Evolutionary conservation across 2,888 invertebrate species (phyloP).

Genomic region (Scaptodrosophila latifasciaeformis): DNA sequence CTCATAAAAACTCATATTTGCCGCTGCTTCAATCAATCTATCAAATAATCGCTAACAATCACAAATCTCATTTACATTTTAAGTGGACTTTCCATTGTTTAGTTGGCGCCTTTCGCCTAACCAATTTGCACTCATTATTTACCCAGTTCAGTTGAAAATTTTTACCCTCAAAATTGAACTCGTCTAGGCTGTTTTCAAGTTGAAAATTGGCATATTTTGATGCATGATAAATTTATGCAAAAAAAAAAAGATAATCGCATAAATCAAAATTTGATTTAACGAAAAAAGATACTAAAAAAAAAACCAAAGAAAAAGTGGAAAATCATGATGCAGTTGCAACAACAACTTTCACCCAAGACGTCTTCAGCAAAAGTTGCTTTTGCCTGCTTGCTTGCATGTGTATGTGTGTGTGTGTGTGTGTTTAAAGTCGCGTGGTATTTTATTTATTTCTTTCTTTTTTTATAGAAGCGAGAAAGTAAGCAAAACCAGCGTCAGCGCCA

Average conservation of each 20-base stretch:
- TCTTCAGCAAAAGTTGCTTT: not conserved
- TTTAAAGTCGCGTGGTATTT: not conserved
- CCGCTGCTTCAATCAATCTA: not conserved
- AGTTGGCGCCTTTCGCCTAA: slow-evolving; percentile 1
- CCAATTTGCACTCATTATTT: not conserved
- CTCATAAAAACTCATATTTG: too few relatives aligned
- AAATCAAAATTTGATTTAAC: slow-evolving; percentile 5
- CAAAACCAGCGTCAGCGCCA: too few relatives aligned
- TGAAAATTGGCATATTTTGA: slow-evolving; percentile 1
- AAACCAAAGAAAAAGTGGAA: slow-evolving; percentile 60
- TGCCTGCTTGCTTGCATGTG: not conserved
- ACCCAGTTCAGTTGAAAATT: too few relatives aligned
- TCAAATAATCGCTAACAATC: not conserved
- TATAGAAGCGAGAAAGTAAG: slow-evolving; percentile 8
- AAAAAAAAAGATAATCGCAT: not conserved
- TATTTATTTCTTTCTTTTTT: not conserved
- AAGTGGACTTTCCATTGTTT: slow-evolving; percentile 4
- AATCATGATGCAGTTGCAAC: slow-evolving; percentile 53
- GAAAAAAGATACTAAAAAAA: not conserved
- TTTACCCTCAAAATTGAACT: too few relatives aligned
- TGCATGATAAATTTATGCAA: slow-evolving; percentile 3
- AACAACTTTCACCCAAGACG: slow-evolving; percentile 56
- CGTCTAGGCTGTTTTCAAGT: not conserved
- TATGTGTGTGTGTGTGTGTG: too few relatives aligned
- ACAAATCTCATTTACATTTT: not conserved